Evolutionary conservation across 1,140 invertebrate species (phyloP).

Genomic region (Apis dorsata): DNA sequence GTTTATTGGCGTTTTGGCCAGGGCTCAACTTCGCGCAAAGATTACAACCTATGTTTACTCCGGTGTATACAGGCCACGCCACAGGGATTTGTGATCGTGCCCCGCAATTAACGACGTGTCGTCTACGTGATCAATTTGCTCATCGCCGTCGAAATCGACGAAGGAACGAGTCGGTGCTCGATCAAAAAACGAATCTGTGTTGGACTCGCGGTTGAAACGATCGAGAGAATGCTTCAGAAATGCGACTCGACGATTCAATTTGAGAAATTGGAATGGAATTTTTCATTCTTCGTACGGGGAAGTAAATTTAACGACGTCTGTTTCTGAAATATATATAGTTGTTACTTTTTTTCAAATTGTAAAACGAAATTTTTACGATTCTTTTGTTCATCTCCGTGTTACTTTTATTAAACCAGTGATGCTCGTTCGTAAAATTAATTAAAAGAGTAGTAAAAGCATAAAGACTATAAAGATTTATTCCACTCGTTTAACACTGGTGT

Average conservation of each 20-base stretch:
- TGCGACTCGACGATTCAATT: too few species aligned
- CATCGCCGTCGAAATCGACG: background rate
- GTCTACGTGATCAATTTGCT: conserved; percentile 45
- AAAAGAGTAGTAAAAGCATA: background rate
- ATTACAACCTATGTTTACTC: conserved; percentile 23
- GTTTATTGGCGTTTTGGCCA: conserved; percentile 55
- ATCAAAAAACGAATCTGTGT: background rate
- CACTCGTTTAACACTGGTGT: too few species aligned
- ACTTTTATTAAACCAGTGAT: background rate
- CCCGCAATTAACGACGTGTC: conserved; percentile 56
- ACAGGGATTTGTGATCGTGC: conserved; percentile 37
- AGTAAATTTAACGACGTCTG: too few species aligned
- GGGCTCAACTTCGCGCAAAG: conserved; percentile 50
- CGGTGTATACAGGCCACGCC: conserved; percentile 22
- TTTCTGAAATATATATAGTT: too few species aligned
- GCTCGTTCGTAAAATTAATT: background rate
- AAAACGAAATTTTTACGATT: background rate
- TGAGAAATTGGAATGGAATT: too few species aligned
- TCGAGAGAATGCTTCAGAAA: background rate
- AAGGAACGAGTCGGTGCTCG: background rate
- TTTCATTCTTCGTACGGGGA: too few species aligned
- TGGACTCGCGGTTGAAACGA: background rate
- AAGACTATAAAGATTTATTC: background rate
- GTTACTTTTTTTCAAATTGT: too few species aligned
- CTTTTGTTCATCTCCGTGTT: background rate